Base-by-base conservation (phyloP, 2,113 vertebrate species). In the Scytalopus superciliaris region DNA sequence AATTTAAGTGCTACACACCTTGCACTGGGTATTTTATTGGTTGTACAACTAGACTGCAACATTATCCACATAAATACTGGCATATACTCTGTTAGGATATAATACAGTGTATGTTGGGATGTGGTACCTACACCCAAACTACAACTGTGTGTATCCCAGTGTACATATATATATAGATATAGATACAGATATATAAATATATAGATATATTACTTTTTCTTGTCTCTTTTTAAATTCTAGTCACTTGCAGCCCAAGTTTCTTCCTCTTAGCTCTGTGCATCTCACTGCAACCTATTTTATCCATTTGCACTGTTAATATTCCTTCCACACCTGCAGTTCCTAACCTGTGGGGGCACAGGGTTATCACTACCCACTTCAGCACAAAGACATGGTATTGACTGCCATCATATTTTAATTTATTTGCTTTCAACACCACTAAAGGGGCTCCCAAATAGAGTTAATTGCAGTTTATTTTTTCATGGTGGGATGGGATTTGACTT, bases 381-480 rank as follows among this genome's bases (percentile, higher is more conserved):
- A 76, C 53, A 84, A 87, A 75, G 39, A 31, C 16, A 0, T 4
- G 11, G 21, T 44, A 84, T 40, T 89, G 68, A 70, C 39, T 87
- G 66, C 47, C 68, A 55, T 59, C 35, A 11, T 53, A 45, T 80
- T 90, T 93, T 42, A 85, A 92, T 90, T 64, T 50, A 73, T 83
- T 90, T 83, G 25, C 59, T 84, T 92, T 70, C 63, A 73, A 77
- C 18, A 74, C 59, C 59, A 59, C 9, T 53, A 5, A 4, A 77
- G 37, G 62, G 37, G 6, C 35, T 90, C 50, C 73, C n/a, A 73
- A 76, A 82, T 22, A 55, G 30, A 94, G 77, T 84, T 90, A 94
- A 94, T 90, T 95, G 55, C 31, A 12, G 7, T 76, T 90, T 72
- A 64, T 73, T 76, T 83, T 87, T 73, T 68, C 49, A 62, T 69